Conservation (phyloP, 2,888 invertebrate genomes). For the Zygothrica quintamaculata region DNA sequence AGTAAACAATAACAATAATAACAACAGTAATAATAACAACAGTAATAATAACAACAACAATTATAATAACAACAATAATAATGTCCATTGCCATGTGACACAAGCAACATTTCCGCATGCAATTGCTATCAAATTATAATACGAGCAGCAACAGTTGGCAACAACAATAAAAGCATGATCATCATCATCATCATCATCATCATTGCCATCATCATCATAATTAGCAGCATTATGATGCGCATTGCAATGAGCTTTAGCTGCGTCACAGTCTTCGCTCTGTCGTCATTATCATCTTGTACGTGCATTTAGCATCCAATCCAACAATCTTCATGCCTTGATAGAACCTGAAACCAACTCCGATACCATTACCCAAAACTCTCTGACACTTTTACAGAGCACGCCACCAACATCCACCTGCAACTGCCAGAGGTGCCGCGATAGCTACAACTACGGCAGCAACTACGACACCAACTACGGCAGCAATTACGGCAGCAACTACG, state of each 20-base stretch:
- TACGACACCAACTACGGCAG: too few relatives aligned
- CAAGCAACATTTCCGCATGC: constrained; percentile 49
- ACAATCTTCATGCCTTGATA: constrained; percentile 40
- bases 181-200: constrained; percentile 39
- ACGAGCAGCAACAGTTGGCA: constrained; percentile 35
- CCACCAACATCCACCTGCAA: constrained; percentile 67
- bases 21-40: constrained; percentile 1
- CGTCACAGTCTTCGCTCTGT: constrained; percentile 18
- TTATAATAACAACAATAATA: too few relatives aligned
- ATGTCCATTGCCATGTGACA: constrained; percentile 12
- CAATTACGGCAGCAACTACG: too few relatives aligned
- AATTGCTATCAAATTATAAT: constrained; percentile 34
- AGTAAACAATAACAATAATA: constrained; percentile 1
- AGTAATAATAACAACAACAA: constrained; percentile 1
- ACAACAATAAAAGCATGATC: constrained; percentile 26
- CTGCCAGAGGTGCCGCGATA: constrained; percentile 39
- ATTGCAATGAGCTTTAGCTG: constrained; percentile 12
- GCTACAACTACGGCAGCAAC: too few relatives aligned
- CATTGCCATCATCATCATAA: constrained; percentile 31
- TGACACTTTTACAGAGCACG: constrained; percentile 60
- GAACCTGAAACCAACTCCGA: constrained; percentile 47
- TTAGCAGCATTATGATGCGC: constrained; percentile 20
- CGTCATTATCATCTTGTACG: constrained; percentile 66
- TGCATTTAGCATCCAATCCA: constrained; percentile 53
- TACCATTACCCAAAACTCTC: constrained; percentile 41